A percentile compares a stretch with the other conserved stretches of the same genome.
These are phyloP conservation scores for Callocephalon fimbriatum DNA, from an alignment of 2,113 vertebrate genomes.

Conservation along the genomic window DNA sequence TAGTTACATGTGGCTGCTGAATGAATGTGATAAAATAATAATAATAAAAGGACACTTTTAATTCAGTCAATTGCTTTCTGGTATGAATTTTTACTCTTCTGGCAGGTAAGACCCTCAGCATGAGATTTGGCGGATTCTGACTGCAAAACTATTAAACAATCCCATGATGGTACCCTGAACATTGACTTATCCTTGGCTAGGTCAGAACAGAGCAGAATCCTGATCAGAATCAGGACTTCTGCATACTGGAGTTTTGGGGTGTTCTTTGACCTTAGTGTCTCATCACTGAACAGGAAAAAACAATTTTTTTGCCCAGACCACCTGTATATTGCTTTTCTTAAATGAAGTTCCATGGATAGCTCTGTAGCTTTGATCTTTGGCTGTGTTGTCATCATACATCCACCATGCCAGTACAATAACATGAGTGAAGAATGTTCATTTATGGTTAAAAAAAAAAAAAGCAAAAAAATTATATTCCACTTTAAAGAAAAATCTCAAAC, in stretches of 20 bases:
- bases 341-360: background rate
- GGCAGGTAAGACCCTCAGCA: background rate
- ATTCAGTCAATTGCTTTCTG: background rate
- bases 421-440: background rate
- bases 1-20: constrained; percentile 33
- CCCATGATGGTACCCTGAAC: background rate
- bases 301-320: background rate
- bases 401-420: background rate
- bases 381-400: background rate
- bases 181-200: background rate
- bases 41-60: background rate
- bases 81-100: background rate
- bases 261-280: background rate
- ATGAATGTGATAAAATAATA: constrained; percentile 38
- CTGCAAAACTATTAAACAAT: background rate
- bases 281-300: background rate
- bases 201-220: background rate
- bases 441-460: background rate
- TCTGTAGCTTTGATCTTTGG: background rate
- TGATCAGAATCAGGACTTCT: background rate
- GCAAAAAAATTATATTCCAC: background rate
- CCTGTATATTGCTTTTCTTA: background rate
- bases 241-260: rapidly evolving
- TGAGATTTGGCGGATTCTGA: background rate
- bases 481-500: background rate